Conservation (phyloP, 2,797 vertebrate species). For the Sebastes iracundus region DNA sequence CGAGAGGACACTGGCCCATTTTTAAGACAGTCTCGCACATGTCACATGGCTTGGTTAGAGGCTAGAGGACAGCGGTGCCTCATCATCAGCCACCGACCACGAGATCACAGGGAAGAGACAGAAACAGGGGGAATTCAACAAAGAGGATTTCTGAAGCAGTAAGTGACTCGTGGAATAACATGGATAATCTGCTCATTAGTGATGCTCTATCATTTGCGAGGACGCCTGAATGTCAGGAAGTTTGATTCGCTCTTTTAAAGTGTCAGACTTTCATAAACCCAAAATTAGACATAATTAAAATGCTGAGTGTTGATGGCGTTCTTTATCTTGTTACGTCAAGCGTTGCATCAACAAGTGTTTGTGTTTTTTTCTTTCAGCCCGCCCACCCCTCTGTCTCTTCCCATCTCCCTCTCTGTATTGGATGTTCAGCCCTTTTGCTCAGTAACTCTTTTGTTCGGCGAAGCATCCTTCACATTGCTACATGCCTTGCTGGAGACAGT, state of each 20-base stretch:
- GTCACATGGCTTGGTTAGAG: constrained; percentile 77
- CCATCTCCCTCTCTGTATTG: constrained; percentile 56
- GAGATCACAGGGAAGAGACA: constrained; percentile 65
- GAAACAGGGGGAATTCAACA: constrained; percentile 34
- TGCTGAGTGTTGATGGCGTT: neutral
- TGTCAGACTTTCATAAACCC: neutral
- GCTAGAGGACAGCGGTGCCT: constrained; percentile 59
- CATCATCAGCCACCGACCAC: constrained; percentile 69
- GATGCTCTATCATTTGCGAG: constrained; percentile 31
- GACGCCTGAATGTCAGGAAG: constrained; percentile 31
- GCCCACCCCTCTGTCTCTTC: constrained; percentile 34
- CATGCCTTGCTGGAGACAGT: constrained; percentile 80
- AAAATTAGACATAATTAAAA: constrained; percentile 16
- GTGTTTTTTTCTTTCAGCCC: constrained; percentile 23
- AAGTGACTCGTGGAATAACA: constrained; percentile 50
- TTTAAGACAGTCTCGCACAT: constrained; percentile 45
- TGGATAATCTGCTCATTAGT: constrained; percentile 63
- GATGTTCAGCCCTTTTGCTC: constrained; percentile 72
- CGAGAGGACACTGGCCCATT: constrained; percentile 64
- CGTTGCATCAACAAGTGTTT: constrained; percentile 46
- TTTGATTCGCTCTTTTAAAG: constrained; percentile 15
- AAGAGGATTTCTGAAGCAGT: constrained; percentile 43
- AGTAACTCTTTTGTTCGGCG: constrained; percentile 81
- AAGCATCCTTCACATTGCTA: constrained; percentile 72
- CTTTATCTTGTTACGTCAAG: constrained; percentile 25